A percentile compares a stretch with the other conserved stretches of the same genome.
phyloP scores from a whole-genome alignment of 2,888 invertebrate species.

The Phyllotreta cruciferae region DNA sequence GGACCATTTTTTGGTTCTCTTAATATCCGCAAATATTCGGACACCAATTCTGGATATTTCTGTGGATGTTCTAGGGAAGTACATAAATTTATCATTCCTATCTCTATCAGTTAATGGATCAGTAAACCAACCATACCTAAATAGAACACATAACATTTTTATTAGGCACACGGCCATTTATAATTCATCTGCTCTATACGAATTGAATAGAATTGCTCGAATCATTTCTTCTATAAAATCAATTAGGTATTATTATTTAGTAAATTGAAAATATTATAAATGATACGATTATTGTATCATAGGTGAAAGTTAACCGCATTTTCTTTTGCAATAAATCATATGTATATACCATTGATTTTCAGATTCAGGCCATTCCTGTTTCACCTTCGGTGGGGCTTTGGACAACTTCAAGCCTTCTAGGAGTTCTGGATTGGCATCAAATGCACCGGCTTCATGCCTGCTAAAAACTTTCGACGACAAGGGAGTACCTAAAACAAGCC shows the following conservation, averaged over 20 bases:
- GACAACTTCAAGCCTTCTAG: constrained; percentile 47
- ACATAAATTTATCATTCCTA: constrained; percentile 48
- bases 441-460: constrained; percentile 49
- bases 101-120: constrained; percentile 46
- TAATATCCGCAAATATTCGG: constrained; percentile 25
- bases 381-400: constrained; percentile 51
- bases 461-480: constrained; percentile 55
- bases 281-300: too few relatives aligned
- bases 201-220: neutral
- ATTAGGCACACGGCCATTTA: neutral
- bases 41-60: constrained; percentile 42
- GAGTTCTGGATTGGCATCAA: constrained; percentile 45
- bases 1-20: too few relatives aligned
- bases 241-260: too few relatives aligned
- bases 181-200: neutral
- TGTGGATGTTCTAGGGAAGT: constrained; percentile 40
- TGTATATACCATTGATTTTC: constrained; percentile 50
- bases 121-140: constrained; percentile 52
- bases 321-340: neutral
- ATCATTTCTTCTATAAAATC: neutral
- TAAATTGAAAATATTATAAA: too few relatives aligned
- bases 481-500: constrained; percentile 44
- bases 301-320: too few relatives aligned
- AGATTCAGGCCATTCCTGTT: constrained; percentile 53
- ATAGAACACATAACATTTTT: constrained; percentile 6